Percentiles rank a stretch among this genome's conserved stretches.
Conservation (phyloP, 2,888 invertebrate species). For the Arge pagana region DNA sequence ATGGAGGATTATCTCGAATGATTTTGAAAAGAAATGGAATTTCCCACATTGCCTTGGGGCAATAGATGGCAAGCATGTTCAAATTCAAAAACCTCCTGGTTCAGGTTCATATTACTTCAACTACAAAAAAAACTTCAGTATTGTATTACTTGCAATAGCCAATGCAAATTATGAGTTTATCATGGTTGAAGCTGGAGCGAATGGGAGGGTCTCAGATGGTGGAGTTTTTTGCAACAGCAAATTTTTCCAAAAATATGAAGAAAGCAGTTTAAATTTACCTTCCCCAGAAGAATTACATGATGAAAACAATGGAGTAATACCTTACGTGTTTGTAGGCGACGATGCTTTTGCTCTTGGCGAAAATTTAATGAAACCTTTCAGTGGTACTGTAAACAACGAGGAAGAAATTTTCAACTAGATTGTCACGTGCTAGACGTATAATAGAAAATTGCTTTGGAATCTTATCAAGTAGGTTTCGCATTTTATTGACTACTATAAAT, state of each 20-base stretch:
- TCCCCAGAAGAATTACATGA: constrained; percentile 29
- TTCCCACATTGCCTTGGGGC: constrained; percentile 15
- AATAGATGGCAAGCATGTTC: constrained; percentile 16
- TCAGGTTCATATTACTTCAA: constrained; percentile 8
- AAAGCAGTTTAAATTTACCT: constrained; percentile 29
- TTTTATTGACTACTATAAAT: not conserved
- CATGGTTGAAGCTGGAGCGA: constrained; percentile 10
- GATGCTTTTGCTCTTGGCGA: constrained; percentile 33
- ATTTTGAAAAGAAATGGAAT: constrained; percentile 3
- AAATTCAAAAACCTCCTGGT: not conserved
- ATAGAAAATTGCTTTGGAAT: constrained; percentile 13
- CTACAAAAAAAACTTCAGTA: constrained; percentile 16
- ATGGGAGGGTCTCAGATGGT: constrained; percentile 13
- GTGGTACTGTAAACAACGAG: no score
- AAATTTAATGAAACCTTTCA: constrained; percentile 32
- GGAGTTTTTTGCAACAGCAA: constrained; percentile 11
- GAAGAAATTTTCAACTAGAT: constrained; percentile 41
- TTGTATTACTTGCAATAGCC: constrained; percentile 11
- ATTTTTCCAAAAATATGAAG: constrained; percentile 28
- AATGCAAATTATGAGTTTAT: constrained; percentile 19
- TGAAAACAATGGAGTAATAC: constrained; percentile 28
- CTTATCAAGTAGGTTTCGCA: not conserved
- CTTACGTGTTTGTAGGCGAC: constrained; percentile 39
- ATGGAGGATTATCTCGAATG: not conserved
- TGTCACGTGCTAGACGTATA: not conserved